Conservation (phyloP, 2,113 vertebrate species). For the Okapia johnstoni region DNA sequence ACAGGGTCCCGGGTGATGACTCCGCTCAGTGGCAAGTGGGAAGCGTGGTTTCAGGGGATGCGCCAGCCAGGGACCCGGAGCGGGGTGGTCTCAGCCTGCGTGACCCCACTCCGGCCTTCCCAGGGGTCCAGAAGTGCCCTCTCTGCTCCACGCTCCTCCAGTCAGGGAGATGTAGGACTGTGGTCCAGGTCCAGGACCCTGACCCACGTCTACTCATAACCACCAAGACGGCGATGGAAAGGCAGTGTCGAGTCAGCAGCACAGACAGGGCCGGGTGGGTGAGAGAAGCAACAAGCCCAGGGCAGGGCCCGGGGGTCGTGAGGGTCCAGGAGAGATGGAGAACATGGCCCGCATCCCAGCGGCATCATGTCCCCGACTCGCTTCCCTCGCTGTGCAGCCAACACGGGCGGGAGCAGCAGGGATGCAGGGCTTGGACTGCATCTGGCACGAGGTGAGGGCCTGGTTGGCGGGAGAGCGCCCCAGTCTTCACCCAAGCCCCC, state of each 20-base stretch:
- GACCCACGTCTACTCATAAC: fast-evolving
- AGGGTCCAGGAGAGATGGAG: too few species aligned
- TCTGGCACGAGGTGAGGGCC: fast-evolving
- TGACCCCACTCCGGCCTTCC: not conserved
- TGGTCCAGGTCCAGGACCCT: too few species aligned
- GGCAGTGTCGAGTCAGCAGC: not conserved
- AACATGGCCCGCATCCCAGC: not conserved
- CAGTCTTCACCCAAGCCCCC: fast-evolving
- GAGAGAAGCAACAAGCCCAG: not conserved
- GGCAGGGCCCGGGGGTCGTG: fast-evolving
- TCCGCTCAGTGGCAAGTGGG: fast-evolving
- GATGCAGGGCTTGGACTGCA: fast-evolving
- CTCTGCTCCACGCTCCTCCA: fast-evolving
- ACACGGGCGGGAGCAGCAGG: fast-evolving
- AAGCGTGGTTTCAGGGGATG: not conserved
- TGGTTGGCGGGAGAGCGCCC: fast-evolving
- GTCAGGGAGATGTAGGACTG: not conserved
- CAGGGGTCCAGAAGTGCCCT: fast-evolving
- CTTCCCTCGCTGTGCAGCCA: not conserved
- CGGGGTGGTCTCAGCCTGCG: fast-evolving
- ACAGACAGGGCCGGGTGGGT: fast-evolving
- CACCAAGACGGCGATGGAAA: fast-evolving
- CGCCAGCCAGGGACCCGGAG: not conserved
- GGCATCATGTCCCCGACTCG: fast-evolving
- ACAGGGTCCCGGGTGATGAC: not conserved